Evolutionary conservation across 2,888 invertebrate species (phyloP).

Genomic region (Clostera curtula): DNA sequence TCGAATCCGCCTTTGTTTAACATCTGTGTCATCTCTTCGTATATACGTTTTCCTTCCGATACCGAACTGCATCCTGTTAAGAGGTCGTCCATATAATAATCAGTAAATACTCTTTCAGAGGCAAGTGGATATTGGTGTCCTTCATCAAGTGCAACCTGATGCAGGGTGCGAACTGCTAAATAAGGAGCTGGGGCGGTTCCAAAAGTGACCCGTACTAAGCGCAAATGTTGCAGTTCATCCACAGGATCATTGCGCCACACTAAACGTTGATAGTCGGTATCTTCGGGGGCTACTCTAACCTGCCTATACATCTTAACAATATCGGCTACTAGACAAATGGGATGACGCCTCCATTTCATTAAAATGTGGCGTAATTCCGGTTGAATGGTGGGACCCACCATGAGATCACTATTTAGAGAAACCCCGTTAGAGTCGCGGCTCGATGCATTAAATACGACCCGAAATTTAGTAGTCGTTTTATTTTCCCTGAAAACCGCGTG

Average conservation of each 20-base stretch:
- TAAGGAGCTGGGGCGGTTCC: conserved; percentile 3
- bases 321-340: conserved; percentile 3
- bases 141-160: conserved; percentile 1
- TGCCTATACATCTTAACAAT: conserved; percentile 7
- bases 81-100: too few species aligned
- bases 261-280: conserved; percentile 2
- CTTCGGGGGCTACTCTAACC: conserved; percentile 1
- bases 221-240: background rate
- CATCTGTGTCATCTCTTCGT: conserved; percentile 2
- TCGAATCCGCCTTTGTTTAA: conserved; percentile 5
- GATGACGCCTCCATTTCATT: background rate
- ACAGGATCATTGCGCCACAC: conserved; percentile 2
- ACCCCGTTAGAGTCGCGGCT: conserved; percentile 1
- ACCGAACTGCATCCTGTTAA: background rate
- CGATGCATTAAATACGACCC: conserved; percentile 4
- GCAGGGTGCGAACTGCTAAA: background rate
- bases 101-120: background rate
- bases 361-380: conserved; percentile 2
- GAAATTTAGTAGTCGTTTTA: conserved; percentile 4
- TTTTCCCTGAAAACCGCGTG: conserved; percentile 22
- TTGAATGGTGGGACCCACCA: conserved; percentile 4
- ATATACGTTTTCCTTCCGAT: conserved; percentile 4
- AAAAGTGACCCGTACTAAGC: conserved; percentile 1
- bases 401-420: too few species aligned
- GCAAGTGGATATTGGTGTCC: background rate